A percentile compares a stretch with the other conserved stretches of the same genome.
These are phyloP conservation scores for Anguilla pacifica DNA, from an alignment of 2,797 vertebrate species.

Conservation along the genomic window DNA sequence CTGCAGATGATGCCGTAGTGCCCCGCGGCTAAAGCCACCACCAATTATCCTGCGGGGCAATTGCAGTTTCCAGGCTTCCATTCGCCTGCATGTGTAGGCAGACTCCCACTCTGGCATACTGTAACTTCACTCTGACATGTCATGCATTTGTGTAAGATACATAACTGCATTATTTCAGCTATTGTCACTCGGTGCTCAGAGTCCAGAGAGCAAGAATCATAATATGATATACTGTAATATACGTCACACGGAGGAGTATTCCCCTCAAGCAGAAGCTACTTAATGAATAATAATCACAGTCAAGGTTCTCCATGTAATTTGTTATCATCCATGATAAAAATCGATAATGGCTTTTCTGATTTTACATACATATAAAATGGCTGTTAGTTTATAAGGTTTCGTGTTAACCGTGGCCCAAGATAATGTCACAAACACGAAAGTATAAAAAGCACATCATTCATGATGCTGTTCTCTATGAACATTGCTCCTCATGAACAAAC, in stretches of 20 bases:
- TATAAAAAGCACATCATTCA: not conserved
- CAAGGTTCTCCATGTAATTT: not conserved
- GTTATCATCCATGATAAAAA: not conserved
- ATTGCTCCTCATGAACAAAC: not conserved
- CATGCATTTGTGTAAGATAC: not conserved
- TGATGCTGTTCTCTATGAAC: not conserved
- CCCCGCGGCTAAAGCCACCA: conserved; percentile 15
- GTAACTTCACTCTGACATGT: not conserved
- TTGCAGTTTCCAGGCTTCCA: not conserved
- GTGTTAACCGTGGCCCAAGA: not conserved
- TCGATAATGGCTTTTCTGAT: not conserved
- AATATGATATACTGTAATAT: not conserved
- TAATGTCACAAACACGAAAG: not conserved
- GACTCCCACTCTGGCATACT: not conserved
- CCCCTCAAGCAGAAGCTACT: not conserved
- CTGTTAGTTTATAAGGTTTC: not conserved
- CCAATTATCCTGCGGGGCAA: conserved; percentile 18
- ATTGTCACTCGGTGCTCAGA: not conserved
- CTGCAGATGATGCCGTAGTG: conserved; percentile 12
- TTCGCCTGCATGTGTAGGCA: not conserved
- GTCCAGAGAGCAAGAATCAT: not conserved
- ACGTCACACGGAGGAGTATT: not conserved
- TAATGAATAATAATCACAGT: not conserved
- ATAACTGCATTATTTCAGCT: not conserved
- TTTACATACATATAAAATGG: not conserved